These are phyloP conservation scores for Callinectes sapidus DNA, from an alignment of 2,888 invertebrate genomes.

Conservation along the genomic window DNA sequence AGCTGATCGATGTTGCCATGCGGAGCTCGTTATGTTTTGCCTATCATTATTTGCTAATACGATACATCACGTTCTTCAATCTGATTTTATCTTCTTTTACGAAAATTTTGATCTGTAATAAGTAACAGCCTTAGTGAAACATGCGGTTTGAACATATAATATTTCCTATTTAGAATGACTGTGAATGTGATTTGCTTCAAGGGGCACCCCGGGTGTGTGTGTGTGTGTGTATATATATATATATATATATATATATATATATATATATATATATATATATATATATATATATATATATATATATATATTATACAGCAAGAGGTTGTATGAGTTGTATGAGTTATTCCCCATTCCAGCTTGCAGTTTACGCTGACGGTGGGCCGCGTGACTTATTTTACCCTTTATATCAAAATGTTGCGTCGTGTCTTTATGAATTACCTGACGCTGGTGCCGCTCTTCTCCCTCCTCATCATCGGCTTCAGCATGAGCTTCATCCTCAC, in stretches of 20 bases:
- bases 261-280: conserved; percentile 40
- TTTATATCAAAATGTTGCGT: conserved; percentile 72
- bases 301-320: not conserved
- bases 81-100: no score
- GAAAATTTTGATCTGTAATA: no score
- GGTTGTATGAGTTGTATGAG: not conserved
- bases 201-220: no score
- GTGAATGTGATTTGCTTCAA: no score
- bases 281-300: conserved; percentile 13
- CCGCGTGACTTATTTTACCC: conserved; percentile 68
- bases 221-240: conserved; percentile 15
- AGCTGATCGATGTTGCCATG: no score
- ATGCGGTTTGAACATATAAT: no score
- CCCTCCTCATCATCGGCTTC: conserved; percentile 70
- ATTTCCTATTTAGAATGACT: no score
- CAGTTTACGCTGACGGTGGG: conserved; percentile 72
- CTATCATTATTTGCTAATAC: no score
- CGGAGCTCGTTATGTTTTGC: no score
- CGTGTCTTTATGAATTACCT: conserved; percentile 72
- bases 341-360: conserved; percentile 54
- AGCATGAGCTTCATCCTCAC: conserved; percentile 72
- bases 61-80: no score
- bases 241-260: conserved; percentile 41
- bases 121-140: no score
- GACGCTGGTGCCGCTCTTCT: conserved; percentile 70